These are phyloP conservation scores for Zingel zingel DNA, from an alignment of 2,113 vertebrate species.

Conservation along the genomic window DNA sequence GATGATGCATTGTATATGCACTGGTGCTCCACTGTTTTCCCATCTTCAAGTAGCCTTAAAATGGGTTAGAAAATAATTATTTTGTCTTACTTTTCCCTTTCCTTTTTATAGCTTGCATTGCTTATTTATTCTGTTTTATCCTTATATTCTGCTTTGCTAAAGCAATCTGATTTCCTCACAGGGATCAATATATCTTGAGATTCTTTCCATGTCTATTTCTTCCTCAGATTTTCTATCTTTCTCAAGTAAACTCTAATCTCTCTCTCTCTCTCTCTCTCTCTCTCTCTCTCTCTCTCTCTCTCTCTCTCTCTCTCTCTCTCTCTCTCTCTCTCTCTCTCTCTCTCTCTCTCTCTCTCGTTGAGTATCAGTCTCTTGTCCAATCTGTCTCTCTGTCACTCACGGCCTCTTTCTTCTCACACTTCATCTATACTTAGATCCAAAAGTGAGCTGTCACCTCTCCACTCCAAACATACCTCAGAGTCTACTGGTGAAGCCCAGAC, in stretches of 20 bases:
- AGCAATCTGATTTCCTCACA: not conserved
- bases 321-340: constrained; percentile 2
- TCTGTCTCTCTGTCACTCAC: constrained; percentile 57
- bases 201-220: not conserved
- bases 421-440: constrained; percentile 68
- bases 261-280: not conserved
- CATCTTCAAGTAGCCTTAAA: not conserved
- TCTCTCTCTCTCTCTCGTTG: constrained; percentile 7
- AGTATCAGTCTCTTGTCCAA: constrained; percentile 45
- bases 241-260: not conserved
- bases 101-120: not conserved
- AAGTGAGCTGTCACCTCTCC: constrained; percentile 34
- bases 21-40: not conserved
- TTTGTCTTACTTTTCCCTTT: not conserved
- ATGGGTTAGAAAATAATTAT: not conserved
- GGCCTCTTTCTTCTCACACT: constrained; percentile 52
- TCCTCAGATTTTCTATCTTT: not conserved
- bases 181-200: not conserved
- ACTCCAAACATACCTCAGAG: constrained; percentile 30
- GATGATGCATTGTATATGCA: not conserved
- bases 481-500: constrained; percentile 4
- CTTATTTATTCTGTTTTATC: constrained; percentile 4
- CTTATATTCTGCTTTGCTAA: not conserved
- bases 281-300: constrained; percentile 1
- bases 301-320: constrained; percentile 4